These are phyloP conservation scores for Eleutherodactylus coqui DNA, from an alignment of 2,797 vertebrate genomes.

Conservation along the genomic window DNA sequence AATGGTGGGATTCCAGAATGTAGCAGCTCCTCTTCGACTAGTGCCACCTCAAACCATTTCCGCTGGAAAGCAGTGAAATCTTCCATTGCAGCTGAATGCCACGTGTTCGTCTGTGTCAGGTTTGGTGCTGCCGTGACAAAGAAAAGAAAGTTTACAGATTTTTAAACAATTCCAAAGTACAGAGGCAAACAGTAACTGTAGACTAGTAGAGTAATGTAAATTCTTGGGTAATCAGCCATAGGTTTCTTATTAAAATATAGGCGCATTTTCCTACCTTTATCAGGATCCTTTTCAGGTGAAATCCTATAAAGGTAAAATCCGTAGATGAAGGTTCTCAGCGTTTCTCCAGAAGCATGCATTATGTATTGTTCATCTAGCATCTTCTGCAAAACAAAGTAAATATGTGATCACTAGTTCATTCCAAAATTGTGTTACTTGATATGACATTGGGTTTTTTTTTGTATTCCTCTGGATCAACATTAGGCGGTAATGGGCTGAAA, in stretches of 20 bases:
- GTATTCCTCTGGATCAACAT: too few relatives aligned
- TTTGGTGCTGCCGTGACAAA: slow-evolving; percentile 65
- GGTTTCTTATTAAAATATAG: background rate
- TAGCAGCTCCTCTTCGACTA: slow-evolving; percentile 90
- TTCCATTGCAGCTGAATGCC: slow-evolving; percentile 86
- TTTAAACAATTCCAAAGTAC: background rate
- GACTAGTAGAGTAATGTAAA: background rate
- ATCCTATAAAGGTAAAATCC: slow-evolving; percentile 98
- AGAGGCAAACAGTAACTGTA: background rate
- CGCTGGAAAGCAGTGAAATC: slow-evolving; percentile 94
- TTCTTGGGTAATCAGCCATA: background rate
- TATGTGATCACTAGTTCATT: background rate
- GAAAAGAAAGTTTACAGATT: background rate
- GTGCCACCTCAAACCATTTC: slow-evolving; percentile 98
- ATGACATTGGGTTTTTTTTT: too few relatives aligned
- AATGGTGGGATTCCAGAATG: slow-evolving; percentile 93
- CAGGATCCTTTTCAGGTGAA: slow-evolving; percentile 85
- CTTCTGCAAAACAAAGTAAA: slow-evolving; percentile 79
- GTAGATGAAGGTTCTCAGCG: slow-evolving; percentile 92
- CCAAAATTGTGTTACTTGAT: background rate
- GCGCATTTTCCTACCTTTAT: slow-evolving; percentile 76
- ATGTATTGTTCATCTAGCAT: slow-evolving; percentile 97
- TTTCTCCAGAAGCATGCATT: slow-evolving; percentile 91
- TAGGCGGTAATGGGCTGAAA: too few relatives aligned
- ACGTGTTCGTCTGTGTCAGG: slow-evolving; percentile 77